These are phyloP conservation scores for Athripsodes cinereus DNA, from an alignment of 2,888 invertebrate species.

Conservation along the genomic window DNA sequence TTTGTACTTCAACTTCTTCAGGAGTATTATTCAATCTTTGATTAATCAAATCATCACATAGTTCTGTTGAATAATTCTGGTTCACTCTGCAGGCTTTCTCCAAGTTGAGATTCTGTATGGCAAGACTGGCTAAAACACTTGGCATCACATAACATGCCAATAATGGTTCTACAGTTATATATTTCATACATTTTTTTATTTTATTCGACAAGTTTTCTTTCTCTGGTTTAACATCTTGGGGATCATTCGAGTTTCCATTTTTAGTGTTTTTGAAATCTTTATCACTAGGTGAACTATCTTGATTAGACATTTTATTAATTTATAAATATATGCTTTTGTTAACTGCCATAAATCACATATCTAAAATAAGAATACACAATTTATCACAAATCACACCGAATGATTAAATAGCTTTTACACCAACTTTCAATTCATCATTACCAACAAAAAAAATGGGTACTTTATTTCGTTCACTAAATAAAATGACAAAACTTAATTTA, in stretches of 20 bases:
- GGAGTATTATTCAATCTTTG: slow-evolving; percentile 36
- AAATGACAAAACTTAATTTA: too few relatives aligned
- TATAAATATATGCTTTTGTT: too few relatives aligned
- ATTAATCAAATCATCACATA: slow-evolving; percentile 43
- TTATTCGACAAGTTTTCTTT: slow-evolving; percentile 5
- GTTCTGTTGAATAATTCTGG: slow-evolving; percentile 42
- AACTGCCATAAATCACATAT: too few relatives aligned
- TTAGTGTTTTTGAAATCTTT: slow-evolving; percentile 4
- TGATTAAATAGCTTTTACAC: too few relatives aligned
- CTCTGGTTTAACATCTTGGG: not conserved
- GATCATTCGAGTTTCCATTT: not conserved
- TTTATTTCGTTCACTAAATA: too few relatives aligned
- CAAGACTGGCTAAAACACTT: slow-evolving; percentile 40
- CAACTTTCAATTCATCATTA: too few relatives aligned
- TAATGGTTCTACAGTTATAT: slow-evolving; percentile 72
- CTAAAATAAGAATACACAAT: too few relatives aligned
- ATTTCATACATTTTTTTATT: slow-evolving; percentile 35
- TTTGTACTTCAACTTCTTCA: slow-evolving; percentile 41
- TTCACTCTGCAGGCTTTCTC: slow-evolving; percentile 54
- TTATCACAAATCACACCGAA: too few relatives aligned
- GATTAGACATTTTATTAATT: not conserved
- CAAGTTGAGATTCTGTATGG: slow-evolving; percentile 48
- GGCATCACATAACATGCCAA: slow-evolving; percentile 65
- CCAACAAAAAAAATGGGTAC: too few relatives aligned
- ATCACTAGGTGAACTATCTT: too few relatives aligned